Conservation (phyloP, 1,140 invertebrate genomes). For the Heliconius congener region DNA sequence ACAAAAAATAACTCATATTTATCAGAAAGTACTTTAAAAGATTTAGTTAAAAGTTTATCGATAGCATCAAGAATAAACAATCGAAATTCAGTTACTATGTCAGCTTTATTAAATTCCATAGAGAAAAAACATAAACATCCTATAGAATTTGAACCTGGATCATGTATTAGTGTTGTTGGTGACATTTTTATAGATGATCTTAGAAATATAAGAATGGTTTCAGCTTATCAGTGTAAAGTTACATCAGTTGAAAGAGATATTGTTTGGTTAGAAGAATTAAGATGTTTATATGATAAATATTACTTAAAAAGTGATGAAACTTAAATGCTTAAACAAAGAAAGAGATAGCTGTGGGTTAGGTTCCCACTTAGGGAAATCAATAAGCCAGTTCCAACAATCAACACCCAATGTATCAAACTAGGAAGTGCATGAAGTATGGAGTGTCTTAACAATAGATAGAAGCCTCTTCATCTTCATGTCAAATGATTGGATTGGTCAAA, state of each 20-base stretch:
- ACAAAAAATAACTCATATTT: slow-evolving; percentile 55
- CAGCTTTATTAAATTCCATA: slow-evolving; percentile 54
- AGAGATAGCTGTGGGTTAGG: too few relatives aligned
- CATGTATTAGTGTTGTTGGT: slow-evolving; percentile 60
- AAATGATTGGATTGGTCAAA: too few relatives aligned
- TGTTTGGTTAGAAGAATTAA: slow-evolving; percentile 69
- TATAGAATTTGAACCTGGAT: slow-evolving; percentile 54
- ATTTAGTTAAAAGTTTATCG: slow-evolving; percentile 50
- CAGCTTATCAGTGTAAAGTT: slow-evolving; percentile 57
- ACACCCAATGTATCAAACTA: too few relatives aligned
- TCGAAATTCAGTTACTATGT: slow-evolving; percentile 55
- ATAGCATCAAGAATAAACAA: slow-evolving; percentile 46
- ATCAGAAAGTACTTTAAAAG: slow-evolving; percentile 43
- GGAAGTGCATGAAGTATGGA: too few relatives aligned
- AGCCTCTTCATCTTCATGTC: too few relatives aligned
- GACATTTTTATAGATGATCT: slow-evolving; percentile 68
- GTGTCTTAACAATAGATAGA: too few relatives aligned
- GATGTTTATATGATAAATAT: slow-evolving; percentile 72
- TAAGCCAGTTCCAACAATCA: too few relatives aligned
- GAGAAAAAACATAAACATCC: slow-evolving; percentile 47
- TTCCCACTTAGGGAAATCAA: too few relatives aligned
- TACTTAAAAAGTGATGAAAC: slow-evolving; percentile 46
- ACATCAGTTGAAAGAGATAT: slow-evolving; percentile 60
- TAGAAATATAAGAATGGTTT: slow-evolving; percentile 59
- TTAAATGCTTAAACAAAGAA: neutral